Percentiles rank a stretch among this genome's conserved stretches.
These are phyloP conservation scores for Malacoraja senta DNA, from an alignment of 2,797 vertebrate species.

Conservation along the genomic window DNA sequence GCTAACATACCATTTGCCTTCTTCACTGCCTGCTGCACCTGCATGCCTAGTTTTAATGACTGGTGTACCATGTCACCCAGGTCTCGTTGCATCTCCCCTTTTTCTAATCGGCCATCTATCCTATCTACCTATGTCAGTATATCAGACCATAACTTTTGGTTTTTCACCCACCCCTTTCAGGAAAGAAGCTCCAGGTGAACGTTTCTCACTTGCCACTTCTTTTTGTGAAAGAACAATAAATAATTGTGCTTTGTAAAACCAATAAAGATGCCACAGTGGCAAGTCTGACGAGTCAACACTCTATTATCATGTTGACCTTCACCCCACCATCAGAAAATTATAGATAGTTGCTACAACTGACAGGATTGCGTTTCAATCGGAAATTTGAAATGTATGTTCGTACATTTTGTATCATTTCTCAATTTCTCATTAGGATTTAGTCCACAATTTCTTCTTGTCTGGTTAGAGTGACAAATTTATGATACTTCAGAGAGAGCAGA, in stretches of 20 bases:
- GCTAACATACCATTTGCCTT: no score
- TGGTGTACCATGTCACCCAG: no score
- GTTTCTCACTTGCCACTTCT: neutral
- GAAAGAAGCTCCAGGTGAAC: neutral
- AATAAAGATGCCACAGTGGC: neutral
- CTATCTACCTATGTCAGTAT: no score
- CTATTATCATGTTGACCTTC: neutral
- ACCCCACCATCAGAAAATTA: neutral
- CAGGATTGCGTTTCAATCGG: neutral
- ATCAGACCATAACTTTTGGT: no score
- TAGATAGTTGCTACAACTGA: neutral
- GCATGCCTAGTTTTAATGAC: no score
- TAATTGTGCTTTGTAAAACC: neutral
- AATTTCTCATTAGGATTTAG: neutral
- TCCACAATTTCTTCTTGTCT: neutral
- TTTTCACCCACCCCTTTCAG: neutral
- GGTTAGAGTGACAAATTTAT: neutral
- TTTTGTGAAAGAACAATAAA: neutral
- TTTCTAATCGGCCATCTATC: no score
- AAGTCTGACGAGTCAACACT: neutral
- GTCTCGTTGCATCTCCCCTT: no score
- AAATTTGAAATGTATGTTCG: neutral
- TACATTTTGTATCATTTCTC: neutral
- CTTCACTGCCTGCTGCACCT: no score
- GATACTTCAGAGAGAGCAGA: neutral